These are phyloP conservation scores for Parnassius apollo DNA, from an alignment of 2,888 invertebrate species.

Conservation along the genomic window DNA sequence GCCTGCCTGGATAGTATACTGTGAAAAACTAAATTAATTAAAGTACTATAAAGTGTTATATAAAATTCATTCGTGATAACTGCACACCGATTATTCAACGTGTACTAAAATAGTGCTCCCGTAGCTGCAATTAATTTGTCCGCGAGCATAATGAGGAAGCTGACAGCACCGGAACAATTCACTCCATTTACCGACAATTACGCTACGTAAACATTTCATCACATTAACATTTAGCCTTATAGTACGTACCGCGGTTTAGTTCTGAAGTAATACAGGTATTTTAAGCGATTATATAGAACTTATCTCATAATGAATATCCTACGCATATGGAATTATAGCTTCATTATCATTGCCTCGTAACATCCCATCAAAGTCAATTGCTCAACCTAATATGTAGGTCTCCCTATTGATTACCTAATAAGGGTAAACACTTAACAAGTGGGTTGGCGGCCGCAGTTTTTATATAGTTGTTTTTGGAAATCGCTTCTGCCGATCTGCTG, in stretches of 20 bases:
- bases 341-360: too few relatives aligned
- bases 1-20: too few relatives aligned
- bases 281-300: neutral
- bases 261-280: conserved; percentile 12
- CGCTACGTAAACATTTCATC: conserved; percentile 64
- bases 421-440: too few relatives aligned
- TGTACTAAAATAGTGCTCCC: conserved; percentile 56
- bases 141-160: conserved; percentile 75
- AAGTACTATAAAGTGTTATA: neutral
- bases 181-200: conserved; percentile 71
- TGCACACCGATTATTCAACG: conserved; percentile 49
- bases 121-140: conserved; percentile 62
- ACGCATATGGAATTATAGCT: too few relatives aligned
- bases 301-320: too few relatives aligned
- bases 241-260: neutral
- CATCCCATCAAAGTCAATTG: too few relatives aligned
- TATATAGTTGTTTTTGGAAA: too few relatives aligned
- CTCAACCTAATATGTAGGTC: too few relatives aligned
- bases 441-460: too few relatives aligned
- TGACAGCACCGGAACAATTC: conserved; percentile 76
- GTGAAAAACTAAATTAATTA: too few relatives aligned
- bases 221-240: conserved; percentile 33
- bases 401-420: too few relatives aligned
- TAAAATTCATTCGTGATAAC: conserved; percentile 12
- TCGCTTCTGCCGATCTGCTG: too few relatives aligned